A percentile compares a stretch with the other conserved stretches of the same genome.
These are phyloP conservation scores for Ginglymostoma cirratum DNA, from an alignment of 2,113 vertebrate genomes.

Conservation along the genomic window DNA sequence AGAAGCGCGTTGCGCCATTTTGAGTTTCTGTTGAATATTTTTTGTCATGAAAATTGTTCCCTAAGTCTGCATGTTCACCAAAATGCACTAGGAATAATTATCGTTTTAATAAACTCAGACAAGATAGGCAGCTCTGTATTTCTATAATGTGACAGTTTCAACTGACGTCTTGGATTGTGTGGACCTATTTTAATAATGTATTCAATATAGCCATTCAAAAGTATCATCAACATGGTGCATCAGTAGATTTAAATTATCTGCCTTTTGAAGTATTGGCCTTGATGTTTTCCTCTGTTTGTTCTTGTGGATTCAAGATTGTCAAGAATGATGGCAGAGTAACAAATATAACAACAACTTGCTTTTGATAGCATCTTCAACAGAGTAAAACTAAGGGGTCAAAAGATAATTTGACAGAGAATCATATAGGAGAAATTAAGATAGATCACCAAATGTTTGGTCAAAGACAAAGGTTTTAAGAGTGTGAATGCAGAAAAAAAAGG, in stretches of 20 bases:
- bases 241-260: not conserved
- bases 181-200: not conserved
- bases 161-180: not conserved
- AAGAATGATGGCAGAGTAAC: too few relatives aligned
- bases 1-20: not conserved
- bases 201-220: not conserved
- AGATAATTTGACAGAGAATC: too few relatives aligned
- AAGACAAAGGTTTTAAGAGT: not conserved
- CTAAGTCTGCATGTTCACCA: not conserved
- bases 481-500: not conserved
- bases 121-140: not conserved
- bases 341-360: too few relatives aligned
- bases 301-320: too few relatives aligned
- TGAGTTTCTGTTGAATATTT: not conserved
- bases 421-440: not conserved
- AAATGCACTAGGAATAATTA: not conserved
- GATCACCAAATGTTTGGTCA: not conserved
- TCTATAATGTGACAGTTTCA: not conserved
- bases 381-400: too few relatives aligned
- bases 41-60: not conserved
- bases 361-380: too few relatives aligned
- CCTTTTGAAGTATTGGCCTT: not conserved
- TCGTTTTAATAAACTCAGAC: not conserved
- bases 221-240: not conserved
- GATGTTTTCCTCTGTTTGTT: not conserved